phyloP scores from a whole-genome alignment of 2,113 vertebrate genomes.

The Triplophysa rosa region DNA sequence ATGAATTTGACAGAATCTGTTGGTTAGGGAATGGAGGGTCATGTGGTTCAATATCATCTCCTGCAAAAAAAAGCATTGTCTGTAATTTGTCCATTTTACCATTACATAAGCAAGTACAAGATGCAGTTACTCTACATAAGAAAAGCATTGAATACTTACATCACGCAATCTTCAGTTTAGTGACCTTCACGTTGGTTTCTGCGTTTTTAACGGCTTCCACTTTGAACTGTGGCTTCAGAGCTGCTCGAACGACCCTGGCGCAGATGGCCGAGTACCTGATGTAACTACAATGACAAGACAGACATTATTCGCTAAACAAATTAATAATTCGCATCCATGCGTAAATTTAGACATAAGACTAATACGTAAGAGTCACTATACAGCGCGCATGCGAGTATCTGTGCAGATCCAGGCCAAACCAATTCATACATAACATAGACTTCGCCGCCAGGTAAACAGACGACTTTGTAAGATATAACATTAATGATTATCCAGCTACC shows the following conservation, averaged over 20 bases:
- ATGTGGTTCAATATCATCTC: neutral
- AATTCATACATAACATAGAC: neutral
- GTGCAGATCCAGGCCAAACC: constrained; percentile 2
- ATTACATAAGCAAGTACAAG: neutral
- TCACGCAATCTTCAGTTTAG: constrained; percentile 77
- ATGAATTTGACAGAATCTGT: neutral
- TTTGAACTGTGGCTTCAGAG: constrained; percentile 84
- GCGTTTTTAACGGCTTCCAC: constrained; percentile 78
- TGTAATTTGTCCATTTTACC: neutral
- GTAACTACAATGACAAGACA: constrained; percentile 39
- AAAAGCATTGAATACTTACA: constrained; percentile 66
- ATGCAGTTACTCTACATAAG: neutral
- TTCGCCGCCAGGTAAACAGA: neutral
- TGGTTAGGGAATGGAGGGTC: neutral
- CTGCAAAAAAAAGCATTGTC: constrained; percentile 11
- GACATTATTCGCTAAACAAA: neutral
- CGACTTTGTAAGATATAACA: too few species aligned
- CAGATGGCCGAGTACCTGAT: constrained; percentile 75
- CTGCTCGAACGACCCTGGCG: constrained; percentile 82
- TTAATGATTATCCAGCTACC: neutral
- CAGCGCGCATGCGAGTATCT: neutral
- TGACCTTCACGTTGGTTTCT: constrained; percentile 76
- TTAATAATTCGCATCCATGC: too few species aligned
- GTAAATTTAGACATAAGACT: too few species aligned
- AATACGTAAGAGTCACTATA: neutral